Percentiles rank a stretch among this genome's conserved stretches.
These are phyloP conservation scores for Nemurella pictetii DNA, from an alignment of 2,888 invertebrate species.

Conservation along the genomic window DNA sequence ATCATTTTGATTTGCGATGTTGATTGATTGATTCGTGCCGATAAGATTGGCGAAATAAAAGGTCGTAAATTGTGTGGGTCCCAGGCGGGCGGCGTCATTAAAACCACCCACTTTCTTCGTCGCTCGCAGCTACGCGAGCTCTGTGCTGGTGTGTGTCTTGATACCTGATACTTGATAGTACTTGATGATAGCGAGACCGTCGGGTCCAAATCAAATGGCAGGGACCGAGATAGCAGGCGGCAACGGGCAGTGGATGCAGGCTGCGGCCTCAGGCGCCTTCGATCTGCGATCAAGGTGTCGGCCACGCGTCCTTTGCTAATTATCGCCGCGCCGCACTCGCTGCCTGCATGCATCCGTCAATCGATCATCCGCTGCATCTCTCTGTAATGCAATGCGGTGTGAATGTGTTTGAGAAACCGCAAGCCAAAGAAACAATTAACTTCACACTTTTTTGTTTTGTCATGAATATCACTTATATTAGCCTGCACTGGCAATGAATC, in stretches of 20 bases:
- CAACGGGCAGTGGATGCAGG: too few species aligned
- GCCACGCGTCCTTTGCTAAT: too few species aligned
- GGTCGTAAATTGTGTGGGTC: background rate
- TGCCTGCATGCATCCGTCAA: too few species aligned
- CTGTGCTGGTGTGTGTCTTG: background rate
- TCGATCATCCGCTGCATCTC: too few species aligned
- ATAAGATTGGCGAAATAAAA: conserved; percentile 19
- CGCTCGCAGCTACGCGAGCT: background rate
- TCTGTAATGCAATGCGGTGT: too few species aligned
- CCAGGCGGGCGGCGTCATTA: background rate
- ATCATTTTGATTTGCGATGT: conserved; percentile 2
- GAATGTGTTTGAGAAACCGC: background rate
- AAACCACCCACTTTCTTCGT: conserved; percentile 10
- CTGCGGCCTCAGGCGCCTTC: too few species aligned
- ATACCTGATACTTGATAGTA: too few species aligned
- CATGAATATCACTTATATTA: background rate
- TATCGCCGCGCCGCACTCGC: too few species aligned
- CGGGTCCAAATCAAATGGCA: too few species aligned
- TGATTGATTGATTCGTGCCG: conserved; percentile 9
- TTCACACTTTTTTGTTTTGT: background rate
- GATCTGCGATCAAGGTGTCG: too few species aligned
- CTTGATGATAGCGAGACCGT: too few species aligned
- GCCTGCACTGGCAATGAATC: background rate
- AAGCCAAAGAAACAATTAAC: background rate
- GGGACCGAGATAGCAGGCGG: too few species aligned